Base-by-base conservation (phyloP, 2,797 vertebrate genomes). In the Gastrophryne carolinensis region DNA sequence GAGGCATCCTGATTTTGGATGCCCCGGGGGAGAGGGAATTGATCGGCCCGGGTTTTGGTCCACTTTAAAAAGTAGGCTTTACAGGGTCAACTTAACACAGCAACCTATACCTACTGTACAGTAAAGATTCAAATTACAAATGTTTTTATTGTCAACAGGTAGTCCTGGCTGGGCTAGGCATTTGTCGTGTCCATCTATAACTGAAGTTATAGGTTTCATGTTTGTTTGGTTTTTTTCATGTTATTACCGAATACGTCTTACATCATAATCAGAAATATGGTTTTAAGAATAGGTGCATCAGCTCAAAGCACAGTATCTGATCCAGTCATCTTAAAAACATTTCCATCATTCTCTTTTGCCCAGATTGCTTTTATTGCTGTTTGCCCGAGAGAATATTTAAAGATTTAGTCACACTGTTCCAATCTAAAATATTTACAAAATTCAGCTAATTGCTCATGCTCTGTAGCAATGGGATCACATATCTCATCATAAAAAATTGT, bases 401-500 rank as follows among this genome's bases (percentile, higher is more conserved):
- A 67, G 29, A 61, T 75, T 58, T 75, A 23, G 61, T 29, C 32
- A 68, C 19, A 9, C 27, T n/a, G 30, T 66, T 49, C 56, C 54
- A 61, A 41, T 68, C 29, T 3, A 29, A 69, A 75, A 54, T 75
- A 75, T 68, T 75, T 61, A 69, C 64, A 75, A 61, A 53, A 61
- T 17, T 19, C 1, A 10, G n/a, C 34, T 75, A 75, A 75, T 68
- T 75, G 73, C 41, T 60, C 21, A 17, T 12, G 34, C 62, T 56
- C 52, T 66, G 21, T 61, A 21, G 53, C 34, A 41, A 37, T 3
- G 26, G 34, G 44, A 68, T 75, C 64, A 41, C 64, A 41, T 61
- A 68, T 61, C n/a, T 68, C 63, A 67, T 67, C 35, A 56, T 75
- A 75, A 75, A 75, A 61, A 47, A 50, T 61, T 75, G 26, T 75